Conservation (phyloP, 2,113 vertebrate species). For the Spea bombifrons region DNA sequence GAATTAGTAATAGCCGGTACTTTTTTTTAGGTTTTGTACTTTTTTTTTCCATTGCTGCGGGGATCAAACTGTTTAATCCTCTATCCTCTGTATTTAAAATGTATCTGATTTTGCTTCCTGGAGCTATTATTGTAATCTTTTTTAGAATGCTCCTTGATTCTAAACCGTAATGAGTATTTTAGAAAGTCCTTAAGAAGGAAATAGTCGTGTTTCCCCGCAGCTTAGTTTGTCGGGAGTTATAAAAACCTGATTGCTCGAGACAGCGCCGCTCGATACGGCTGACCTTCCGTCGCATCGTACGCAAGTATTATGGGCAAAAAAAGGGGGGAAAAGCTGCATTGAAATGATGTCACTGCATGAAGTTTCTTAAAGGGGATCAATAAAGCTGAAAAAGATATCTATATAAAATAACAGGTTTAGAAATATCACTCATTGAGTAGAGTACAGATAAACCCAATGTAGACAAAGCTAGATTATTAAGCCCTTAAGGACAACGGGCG, state of each 20-base stretch:
- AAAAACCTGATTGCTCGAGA: conserved; percentile 3
- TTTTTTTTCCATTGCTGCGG: background rate
- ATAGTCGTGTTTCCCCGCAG: background rate
- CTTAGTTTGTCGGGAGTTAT: background rate
- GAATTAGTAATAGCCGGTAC: conserved; percentile 34
- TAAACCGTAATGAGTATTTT: background rate
- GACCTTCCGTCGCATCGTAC: background rate
- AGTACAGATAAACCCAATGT: too few relatives aligned
- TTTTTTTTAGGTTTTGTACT: conserved; percentile 11
- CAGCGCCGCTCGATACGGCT: background rate
- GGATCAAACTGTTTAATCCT: conserved; percentile 38
- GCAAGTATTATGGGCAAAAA: background rate
- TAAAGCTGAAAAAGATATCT: too few relatives aligned
- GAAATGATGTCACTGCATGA: too few relatives aligned
- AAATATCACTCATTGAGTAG: too few relatives aligned
- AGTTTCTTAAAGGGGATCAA: too few relatives aligned
- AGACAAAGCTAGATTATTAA: too few relatives aligned
- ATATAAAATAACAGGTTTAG: too few relatives aligned
- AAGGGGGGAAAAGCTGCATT: too few relatives aligned
- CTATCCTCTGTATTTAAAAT: conserved; percentile 11
- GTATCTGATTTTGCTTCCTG: conserved; percentile 26
- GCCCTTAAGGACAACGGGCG: too few relatives aligned
- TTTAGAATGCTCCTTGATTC: conserved; percentile 13
- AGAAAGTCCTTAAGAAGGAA: conserved; percentile 5
- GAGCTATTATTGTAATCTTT: conserved; percentile 22